Percentiles rank a stretch among this genome's conserved stretches.
These are phyloP conservation scores for Stictocephala bisonia DNA, from an alignment of 2,888 invertebrate genomes.

Conservation along the genomic window DNA sequence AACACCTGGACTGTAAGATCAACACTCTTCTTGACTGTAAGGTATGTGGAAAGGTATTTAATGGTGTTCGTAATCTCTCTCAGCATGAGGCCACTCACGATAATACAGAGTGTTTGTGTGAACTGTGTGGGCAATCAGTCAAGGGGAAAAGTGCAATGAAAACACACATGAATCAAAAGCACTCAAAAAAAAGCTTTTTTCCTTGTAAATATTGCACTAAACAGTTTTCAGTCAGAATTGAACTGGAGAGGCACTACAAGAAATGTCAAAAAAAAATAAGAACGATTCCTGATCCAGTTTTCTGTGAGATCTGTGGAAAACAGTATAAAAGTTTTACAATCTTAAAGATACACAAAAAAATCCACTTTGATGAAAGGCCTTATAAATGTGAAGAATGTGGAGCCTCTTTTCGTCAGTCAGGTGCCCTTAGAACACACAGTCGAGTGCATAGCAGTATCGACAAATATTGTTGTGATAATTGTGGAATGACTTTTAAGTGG, in stretches of 20 bases:
- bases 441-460: neutral
- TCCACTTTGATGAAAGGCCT: neutral
- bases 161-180: neutral
- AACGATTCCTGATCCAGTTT: too few relatives aligned
- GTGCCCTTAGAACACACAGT: constrained; percentile 11
- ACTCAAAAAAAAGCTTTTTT: neutral
- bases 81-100: neutral
- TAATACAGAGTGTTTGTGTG: neutral
- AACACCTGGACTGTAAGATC: neutral
- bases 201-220: neutral
- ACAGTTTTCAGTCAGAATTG: neutral
- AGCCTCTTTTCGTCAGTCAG: neutral
- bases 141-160: neutral
- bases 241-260: neutral
- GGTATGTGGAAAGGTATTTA: neutral
- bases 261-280: too few relatives aligned
- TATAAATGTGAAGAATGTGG: constrained; percentile 3
- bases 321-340: neutral
- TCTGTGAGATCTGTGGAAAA: constrained; percentile 31
- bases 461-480: constrained; percentile 11
- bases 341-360: neutral
- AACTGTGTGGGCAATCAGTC: constrained; percentile 8
- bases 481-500: constrained; percentile 20
- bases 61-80: neutral
- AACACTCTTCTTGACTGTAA: neutral